Evolutionary conservation across 2,888 invertebrate genomes (phyloP), one percentile per base, ranked within the genome.

Genomic region (Prenolepis imparis): DNA sequence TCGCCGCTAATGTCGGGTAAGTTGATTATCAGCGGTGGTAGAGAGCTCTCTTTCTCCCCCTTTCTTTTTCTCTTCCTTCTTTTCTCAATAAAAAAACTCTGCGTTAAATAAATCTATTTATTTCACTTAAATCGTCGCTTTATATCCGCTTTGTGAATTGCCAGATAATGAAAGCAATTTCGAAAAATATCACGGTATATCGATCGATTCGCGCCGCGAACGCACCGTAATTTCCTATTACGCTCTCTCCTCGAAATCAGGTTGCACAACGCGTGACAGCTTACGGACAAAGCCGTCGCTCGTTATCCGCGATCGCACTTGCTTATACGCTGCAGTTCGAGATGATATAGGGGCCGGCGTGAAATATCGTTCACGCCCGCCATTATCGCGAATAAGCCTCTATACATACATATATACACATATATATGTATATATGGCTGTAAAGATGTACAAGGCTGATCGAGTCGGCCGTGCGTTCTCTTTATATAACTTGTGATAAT

Each of bases 221-320:
- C 57, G 73, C 82, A 64, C 72, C 87, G 89, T 90, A 91, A 91
- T 91, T 91, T 91, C 90, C 88, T 89, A 85, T 87, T 87, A 88
- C 85, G 84, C 87, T 84, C 87, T 90, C 88, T 87, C 81, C 90
- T 87, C 87, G 87, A 88, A 91, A 91, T 90, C 87, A 83, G 74
- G 82, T 77, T 68, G 57, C 82, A 82, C 84, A 80, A 67, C 82
- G 63, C 86, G 88, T 86, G 84, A 89, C 91, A 86, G 84, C 82
- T 80, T 67, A 59, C 74, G 88, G 85, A 90, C 90, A 87, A 88
- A 90, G 87, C 89, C 70, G 83, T 66, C 48, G 80, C 84, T 84
- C 82, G 88, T 89, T 91, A 89, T 90, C 88, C 87, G 68, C 86
- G 91, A 91, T 91, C 90, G 86, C 73, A 90, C 89, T 91, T 91